Conservation (phyloP, 2,113 vertebrate species). For the Pan paniscus region DNA sequence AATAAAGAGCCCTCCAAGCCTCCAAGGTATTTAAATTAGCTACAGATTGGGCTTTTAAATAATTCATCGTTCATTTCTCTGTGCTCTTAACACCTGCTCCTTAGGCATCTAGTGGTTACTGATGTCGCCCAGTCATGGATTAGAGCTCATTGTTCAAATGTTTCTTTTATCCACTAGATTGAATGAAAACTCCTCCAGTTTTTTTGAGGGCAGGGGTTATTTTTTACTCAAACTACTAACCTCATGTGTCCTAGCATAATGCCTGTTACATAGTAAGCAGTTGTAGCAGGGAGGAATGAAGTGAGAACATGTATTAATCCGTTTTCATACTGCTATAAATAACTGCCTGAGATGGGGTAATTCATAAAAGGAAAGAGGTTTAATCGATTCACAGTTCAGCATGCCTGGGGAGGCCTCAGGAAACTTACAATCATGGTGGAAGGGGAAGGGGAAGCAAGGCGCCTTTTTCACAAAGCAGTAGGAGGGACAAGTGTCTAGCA, state of each 20-base stretch:
- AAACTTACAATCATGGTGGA: no score
- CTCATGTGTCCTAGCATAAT: neutral
- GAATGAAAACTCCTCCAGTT: neutral
- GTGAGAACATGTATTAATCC: neutral
- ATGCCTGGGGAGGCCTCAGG: no score
- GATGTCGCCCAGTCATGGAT: neutral
- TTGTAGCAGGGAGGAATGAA: neutral
- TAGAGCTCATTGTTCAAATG: neutral
- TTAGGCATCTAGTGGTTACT: neutral
- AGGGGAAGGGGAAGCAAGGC: neutral
- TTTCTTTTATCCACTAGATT: neutral
- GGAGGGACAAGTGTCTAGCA: no score
- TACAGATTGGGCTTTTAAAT: neutral
- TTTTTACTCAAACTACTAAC: neutral
- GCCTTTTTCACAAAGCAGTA: no score
- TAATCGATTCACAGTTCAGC: no score
- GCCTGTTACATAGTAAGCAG: neutral
- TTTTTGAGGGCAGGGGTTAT: neutral
- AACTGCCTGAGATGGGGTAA: no score
- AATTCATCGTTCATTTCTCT: neutral
- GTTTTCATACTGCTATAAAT: no score
- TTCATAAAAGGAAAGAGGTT: no score
- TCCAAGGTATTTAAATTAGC: neutral
- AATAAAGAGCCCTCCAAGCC: neutral
- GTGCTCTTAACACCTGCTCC: neutral